Evolutionary conservation across 2,113 vertebrate species (phyloP).

Genomic region (Paracanthobrama guichenoti): DNA sequence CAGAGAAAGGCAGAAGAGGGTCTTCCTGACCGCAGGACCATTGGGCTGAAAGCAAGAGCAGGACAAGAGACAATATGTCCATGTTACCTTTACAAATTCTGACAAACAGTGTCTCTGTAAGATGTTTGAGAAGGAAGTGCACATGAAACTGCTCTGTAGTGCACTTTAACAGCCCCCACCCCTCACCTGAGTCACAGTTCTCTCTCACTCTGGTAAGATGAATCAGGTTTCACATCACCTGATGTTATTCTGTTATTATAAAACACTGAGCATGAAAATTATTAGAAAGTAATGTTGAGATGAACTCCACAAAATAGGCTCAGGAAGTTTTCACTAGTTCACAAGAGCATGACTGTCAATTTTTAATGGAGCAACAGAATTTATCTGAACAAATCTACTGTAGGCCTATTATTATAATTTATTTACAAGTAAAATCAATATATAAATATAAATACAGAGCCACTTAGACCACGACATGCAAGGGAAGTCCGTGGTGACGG

Average conservation of each 20-base stretch:
- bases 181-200: background rate
- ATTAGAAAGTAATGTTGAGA: background rate
- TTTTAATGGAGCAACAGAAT: too few relatives aligned
- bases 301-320: background rate
- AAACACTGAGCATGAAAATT: background rate
- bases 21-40: slow-evolving; percentile 33
- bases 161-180: background rate
- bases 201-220: background rate
- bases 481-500: too few relatives aligned
- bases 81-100: slow-evolving; percentile 54
- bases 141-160: background rate
- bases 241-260: background rate
- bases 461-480: too few relatives aligned
- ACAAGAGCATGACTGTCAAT: too few relatives aligned
- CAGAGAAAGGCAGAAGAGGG: slow-evolving; percentile 66
- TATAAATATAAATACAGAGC: too few relatives aligned
- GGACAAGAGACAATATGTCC: slow-evolving; percentile 45
- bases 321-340: too few relatives aligned
- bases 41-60: slow-evolving; percentile 50
- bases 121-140: background rate
- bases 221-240: background rate
- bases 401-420: too few relatives aligned
- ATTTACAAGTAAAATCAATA: too few relatives aligned
- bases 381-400: too few relatives aligned
- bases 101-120: background rate